phyloP scores from a whole-genome alignment of 2,113 vertebrate genomes.

The Potamarius usumacintae region DNA sequence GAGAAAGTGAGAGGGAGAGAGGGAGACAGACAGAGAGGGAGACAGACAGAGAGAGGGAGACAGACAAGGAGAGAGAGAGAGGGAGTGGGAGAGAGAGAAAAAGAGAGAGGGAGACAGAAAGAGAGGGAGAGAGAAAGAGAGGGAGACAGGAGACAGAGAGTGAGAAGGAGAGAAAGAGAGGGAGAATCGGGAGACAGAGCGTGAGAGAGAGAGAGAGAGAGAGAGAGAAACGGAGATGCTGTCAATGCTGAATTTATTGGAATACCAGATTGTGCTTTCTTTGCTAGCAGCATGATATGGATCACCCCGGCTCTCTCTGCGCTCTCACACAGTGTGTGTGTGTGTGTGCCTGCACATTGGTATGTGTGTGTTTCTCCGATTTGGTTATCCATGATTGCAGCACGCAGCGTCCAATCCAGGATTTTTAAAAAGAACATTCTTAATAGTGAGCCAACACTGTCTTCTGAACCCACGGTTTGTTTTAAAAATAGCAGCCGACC shows the following conservation, averaged over 20 bases:
- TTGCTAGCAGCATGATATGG: background rate
- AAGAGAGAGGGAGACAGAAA: no score
- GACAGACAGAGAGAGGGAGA: no score
- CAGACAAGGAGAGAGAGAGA: no score
- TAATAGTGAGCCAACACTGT: background rate
- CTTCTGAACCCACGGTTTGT: background rate
- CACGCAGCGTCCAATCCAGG: background rate
- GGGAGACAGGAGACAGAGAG: no score
- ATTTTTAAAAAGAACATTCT: background rate
- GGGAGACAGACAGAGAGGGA: no score
- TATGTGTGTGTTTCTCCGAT: constrained; percentile 2
- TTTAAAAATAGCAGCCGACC: background rate
- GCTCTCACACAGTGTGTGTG: background rate
- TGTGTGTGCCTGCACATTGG: background rate
- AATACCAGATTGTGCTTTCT: constrained; percentile 11
- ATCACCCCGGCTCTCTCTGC: background rate
- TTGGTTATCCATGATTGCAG: background rate
- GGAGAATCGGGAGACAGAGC: no score
- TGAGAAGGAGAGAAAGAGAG: no score
- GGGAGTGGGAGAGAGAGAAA: rapidly evolving
- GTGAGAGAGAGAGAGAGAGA: no score
- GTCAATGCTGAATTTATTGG: constrained; percentile 21
- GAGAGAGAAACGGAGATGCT: background rate
- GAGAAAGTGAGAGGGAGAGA: no score
- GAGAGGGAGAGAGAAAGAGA: no score